These are phyloP conservation scores for Xiphydria camelus DNA, from an alignment of 2,888 invertebrate genomes.

Conservation along the genomic window DNA sequence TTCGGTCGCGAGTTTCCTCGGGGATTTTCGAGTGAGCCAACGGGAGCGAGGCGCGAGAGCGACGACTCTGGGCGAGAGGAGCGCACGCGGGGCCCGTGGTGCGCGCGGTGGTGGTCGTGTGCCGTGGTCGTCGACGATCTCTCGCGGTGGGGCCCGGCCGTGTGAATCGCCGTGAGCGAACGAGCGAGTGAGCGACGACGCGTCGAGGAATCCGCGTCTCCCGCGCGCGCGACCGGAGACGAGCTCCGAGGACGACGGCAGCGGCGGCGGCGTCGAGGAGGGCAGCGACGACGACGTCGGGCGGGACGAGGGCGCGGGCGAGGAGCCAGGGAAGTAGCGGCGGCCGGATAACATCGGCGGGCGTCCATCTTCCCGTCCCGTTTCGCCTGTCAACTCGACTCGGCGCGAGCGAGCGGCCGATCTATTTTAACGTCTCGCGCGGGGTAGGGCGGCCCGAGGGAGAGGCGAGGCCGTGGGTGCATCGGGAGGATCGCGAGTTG, in stretches of 20 bases:
- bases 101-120: too few relatives aligned
- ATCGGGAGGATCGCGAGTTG: constrained; percentile 25
- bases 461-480: constrained; percentile 19
- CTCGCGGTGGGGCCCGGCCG: constrained; percentile 17
- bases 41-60: constrained; percentile 1
- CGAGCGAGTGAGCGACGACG: constrained; percentile 13
- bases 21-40: constrained; percentile 46
- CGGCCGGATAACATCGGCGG: too few relatives aligned
- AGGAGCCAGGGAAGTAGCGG: constrained; percentile 2
- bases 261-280: constrained; percentile 1
- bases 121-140: constrained; percentile 10
- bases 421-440: constrained; percentile 41
- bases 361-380: constrained; percentile 14
- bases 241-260: too few relatives aligned
- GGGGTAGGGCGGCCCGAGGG: constrained; percentile 18
- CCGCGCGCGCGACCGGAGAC: constrained; percentile 7
- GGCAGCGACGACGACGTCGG: neutral
- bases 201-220: constrained; percentile 3
- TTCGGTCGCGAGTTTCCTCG: constrained; percentile 48
- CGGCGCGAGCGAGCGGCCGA: constrained; percentile 22
- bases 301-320: neutral
- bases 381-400: constrained; percentile 13
- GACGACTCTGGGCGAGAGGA: constrained; percentile 14
- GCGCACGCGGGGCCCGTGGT: too few relatives aligned
- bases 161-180: constrained; percentile 17